Evolutionary conservation across 2,888 invertebrate species (phyloP), one percentile per base, ranked within the genome.

Genomic region (Drosophila heteroneura): DNA sequence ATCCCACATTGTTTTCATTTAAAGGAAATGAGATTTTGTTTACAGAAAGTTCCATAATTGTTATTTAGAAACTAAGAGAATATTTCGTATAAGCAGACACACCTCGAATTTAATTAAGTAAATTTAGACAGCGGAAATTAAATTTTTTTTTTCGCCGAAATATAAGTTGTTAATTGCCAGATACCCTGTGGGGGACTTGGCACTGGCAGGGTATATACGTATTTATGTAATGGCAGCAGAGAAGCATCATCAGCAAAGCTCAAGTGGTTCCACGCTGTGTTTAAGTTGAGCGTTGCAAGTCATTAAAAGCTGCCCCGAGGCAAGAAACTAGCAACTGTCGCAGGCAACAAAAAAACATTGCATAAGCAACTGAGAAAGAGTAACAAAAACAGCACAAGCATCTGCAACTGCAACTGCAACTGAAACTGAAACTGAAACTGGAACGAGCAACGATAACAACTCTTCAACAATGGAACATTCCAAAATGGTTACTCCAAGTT

Each of bases 251-350:
- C 70, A 72, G 72, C 30, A 63, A 74, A 52, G 82, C 90, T 90
- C 68, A 75, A 82, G 90, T 70, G 59, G 74, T 60, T 63, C 35
- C 61, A 32, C 54, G 56, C 64, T 53, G 70, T 47, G 68, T 71
- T 73, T 88, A 81, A 84, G 82, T 82, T 84, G 84, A 84, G 82
- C 88, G 85, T 79, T 54, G 78, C 80, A 72, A 77, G 89, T 90
- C 87, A 90, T 87, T 87, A 87, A 87, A 87, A 89, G 67, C 33
- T 69, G 61, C 49, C 86, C 79, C 60, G 82, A 72, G 84, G 91
- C 91, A 82, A 74, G 73, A 78, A 85, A 64, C 79, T 64, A 69
- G 75, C 69, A 57, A 70, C 64, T 81, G 76, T 64, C 58, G 66
- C 57, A 59, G 56, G 58, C 76, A 67, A 56, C 19, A 26, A 19